Evolutionary conservation across 2,113 vertebrate species (phyloP).

Genomic region (Sceloporus undulatus): DNA sequence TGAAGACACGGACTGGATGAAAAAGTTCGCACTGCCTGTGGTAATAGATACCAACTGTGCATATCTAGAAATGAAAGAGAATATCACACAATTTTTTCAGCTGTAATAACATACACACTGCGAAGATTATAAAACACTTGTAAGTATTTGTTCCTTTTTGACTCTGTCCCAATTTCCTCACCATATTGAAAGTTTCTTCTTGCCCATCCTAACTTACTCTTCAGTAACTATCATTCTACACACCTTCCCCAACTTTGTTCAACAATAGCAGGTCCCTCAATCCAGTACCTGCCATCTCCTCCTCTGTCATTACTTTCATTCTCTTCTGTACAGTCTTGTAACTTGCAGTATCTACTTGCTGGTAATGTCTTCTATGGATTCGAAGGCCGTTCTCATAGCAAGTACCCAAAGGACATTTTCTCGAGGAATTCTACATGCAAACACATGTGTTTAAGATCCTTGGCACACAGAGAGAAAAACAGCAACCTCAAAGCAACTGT

Average conservation of each 20-base stretch:
- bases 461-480: neutral
- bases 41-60: neutral
- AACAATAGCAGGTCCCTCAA: neutral
- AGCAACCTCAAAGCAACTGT: neutral
- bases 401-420: slow-evolving; percentile 87
- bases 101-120: neutral
- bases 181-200: neutral
- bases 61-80: slow-evolving; percentile 56
- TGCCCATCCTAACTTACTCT: neutral
- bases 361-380: slow-evolving; percentile 82
- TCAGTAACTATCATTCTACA: neutral
- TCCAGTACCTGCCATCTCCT: slow-evolving; percentile 68
- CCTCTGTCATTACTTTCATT: slow-evolving; percentile 64
- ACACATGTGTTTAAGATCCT: slow-evolving; percentile 18
- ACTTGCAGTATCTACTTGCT: slow-evolving; percentile 77
- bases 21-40: slow-evolving; percentile 62
- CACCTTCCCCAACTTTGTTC: too few relatives aligned
- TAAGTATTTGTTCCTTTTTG: too few relatives aligned
- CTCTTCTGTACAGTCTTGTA: slow-evolving; percentile 76
- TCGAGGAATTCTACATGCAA: slow-evolving; percentile 83
- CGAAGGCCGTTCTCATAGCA: slow-evolving; percentile 90
- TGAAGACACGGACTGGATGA: slow-evolving; percentile 80
- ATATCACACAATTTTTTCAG: neutral
- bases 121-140: neutral
- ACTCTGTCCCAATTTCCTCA: neutral